Conservation (phyloP, 2,113 vertebrate genomes). For the Melospiza georgiana region DNA sequence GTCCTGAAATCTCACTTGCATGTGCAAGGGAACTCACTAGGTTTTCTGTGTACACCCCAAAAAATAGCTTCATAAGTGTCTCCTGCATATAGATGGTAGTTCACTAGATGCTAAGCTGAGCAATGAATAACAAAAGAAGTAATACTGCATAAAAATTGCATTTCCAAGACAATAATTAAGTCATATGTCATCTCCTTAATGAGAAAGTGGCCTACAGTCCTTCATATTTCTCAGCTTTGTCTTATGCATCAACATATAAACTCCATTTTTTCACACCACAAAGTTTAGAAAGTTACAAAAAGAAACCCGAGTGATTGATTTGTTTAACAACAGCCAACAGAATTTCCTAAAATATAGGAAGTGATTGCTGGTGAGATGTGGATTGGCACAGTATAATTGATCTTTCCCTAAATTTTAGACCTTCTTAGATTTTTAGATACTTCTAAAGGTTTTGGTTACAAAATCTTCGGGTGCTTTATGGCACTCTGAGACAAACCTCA, state of each 20-base stretch:
- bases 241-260: neutral
- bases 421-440: neutral
- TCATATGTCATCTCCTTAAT: neutral
- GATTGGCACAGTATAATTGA: neutral
- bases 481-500: neutral
- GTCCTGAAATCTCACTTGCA: neutral
- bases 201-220: neutral
- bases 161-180: neutral
- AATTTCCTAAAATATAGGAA: neutral
- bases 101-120: neutral
- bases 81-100: neutral
- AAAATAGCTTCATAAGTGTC: neutral
- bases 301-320: neutral
- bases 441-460: neutral
- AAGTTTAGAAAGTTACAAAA: neutral
- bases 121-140: neutral
- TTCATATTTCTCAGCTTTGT: neutral
- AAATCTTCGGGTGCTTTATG: neutral
- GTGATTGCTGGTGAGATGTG: neutral
- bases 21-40: neutral
- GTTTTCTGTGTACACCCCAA: neutral
- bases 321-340: neutral
- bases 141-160: neutral
- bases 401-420: neutral
- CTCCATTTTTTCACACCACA: neutral